Evolutionary conservation across 2,797 vertebrate genomes (phyloP), one percentile per base, ranked within the genome.

Genomic region (Nannoperca australis): DNA sequence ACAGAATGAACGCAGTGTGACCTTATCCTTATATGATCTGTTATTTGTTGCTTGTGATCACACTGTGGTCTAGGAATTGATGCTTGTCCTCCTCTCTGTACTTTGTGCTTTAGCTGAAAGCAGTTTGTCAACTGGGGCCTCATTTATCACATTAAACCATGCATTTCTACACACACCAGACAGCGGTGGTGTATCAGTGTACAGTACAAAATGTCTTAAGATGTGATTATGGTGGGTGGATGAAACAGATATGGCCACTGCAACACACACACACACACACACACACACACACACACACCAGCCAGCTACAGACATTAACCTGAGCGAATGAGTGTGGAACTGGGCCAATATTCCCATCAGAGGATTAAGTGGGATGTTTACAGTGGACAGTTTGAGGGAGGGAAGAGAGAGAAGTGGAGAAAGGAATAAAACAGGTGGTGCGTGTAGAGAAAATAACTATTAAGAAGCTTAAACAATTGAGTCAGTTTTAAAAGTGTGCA

Each of bases 341-440:
- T 36, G 60, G 78, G 85, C 90, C 92, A 91, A 79, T 76, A 63
- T 80, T 79, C 42, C 85, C 88, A 91, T 91, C 74, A 88, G 63
- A 82, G 79, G 86, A 91, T 91, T 84, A 84, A 85, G 82, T 69
- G 54, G 70, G 64, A 79, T 47, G 66, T 40, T 73, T 76, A 38
- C 78, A 70, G 79, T 22, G 78, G 84, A 88, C 74, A 75, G 76
- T 81, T 78, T 79, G 44, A 66, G 24, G 9, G 34, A 24, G 13
- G 32, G n/a, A 66, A n/a, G 36, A 27, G 20, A 70, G 53, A 53
- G n/a, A 66, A 22, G 36, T 24, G 22, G 17, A 73, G 59, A 49
- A 22, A 68, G 47, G n/a, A 60, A 61, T 36, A 62, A 69, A 45
- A 56, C 7, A 22, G 14, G 32, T 5, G 55, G 14, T 55, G 32